Conservation (phyloP, 1,140 invertebrate genomes). For the Epicauta chinensis region DNA sequence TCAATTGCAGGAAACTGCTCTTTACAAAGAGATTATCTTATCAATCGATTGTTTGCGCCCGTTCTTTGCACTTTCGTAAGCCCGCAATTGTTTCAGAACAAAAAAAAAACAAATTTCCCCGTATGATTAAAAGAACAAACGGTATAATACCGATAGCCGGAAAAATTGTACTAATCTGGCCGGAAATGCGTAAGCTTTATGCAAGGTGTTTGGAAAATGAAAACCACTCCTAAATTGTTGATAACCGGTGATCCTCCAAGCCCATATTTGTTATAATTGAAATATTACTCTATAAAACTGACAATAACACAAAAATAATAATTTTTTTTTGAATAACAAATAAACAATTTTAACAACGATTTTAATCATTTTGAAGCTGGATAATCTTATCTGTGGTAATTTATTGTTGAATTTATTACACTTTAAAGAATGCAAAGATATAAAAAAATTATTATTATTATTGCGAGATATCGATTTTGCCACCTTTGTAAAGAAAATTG, state of each 20-base stretch:
- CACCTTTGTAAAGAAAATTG: too few relatives aligned
- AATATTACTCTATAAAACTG: too few relatives aligned
- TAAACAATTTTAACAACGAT: not conserved
- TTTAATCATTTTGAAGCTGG: constrained; percentile 7
- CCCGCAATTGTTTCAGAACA: too few relatives aligned
- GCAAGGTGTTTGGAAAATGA: constrained; percentile 3
- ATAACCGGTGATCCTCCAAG: too few relatives aligned
- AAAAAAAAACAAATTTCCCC: too few relatives aligned
- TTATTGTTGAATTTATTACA: constrained; percentile 9
- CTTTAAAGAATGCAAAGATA: constrained; percentile 8
- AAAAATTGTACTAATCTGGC: not conserved
- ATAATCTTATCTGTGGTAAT: constrained; percentile 12
- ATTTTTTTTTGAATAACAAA: not conserved
- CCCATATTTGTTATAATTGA: too few relatives aligned
- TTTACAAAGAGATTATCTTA: too few relatives aligned
- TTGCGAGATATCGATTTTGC: constrained; percentile 8
- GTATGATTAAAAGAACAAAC: not conserved
- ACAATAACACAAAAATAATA: constrained; percentile 6
- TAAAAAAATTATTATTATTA: constrained; percentile 7
- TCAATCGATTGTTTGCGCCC: too few relatives aligned
- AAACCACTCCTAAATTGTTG: not conserved
- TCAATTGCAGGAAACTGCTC: too few relatives aligned
- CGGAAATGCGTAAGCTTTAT: not conserved
- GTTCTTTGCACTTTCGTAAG: too few relatives aligned
- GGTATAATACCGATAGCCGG: not conserved